A percentile compares a stretch with the other conserved stretches of the same genome.
Conservation (phyloP, 2,888 invertebrate genomes). For the Calliphora vomitoria region DNA sequence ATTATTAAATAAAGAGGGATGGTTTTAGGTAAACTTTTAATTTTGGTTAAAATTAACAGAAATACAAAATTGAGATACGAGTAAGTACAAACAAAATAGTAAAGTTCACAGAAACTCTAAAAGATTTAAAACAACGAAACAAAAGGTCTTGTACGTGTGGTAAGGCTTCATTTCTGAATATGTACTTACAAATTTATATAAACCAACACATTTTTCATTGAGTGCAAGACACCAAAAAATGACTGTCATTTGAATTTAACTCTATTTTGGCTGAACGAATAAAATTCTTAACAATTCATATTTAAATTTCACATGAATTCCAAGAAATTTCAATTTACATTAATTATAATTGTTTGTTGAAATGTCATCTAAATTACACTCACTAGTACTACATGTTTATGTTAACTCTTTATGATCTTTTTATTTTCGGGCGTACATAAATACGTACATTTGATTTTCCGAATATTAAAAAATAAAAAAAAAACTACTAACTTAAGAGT, state of each 20-base stretch:
- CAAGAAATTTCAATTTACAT: conserved; percentile 53
- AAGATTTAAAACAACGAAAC: not conserved
- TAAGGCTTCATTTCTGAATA: conserved; percentile 3
- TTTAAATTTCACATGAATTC: conserved; percentile 47
- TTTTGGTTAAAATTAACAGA: not conserved
- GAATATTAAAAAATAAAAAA: conserved; percentile 20
- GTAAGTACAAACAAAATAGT: not conserved
- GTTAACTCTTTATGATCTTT: conserved; percentile 34
- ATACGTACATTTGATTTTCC: conserved; percentile 47
- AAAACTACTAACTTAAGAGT: conserved; percentile 21
- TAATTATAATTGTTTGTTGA: conserved; percentile 49
- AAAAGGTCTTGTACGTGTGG: conserved; percentile 15
- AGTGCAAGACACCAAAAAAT: not conserved
- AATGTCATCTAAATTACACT: conserved; percentile 60
- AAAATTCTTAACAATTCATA: conserved; percentile 14
- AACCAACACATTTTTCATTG: conserved; percentile 27
- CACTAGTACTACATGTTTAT: not conserved
- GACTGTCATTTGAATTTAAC: not conserved
- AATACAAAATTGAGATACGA: not conserved
- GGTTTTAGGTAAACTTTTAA: conserved; percentile 7
- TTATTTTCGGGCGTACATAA: conserved; percentile 59
- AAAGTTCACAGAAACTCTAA: not conserved
- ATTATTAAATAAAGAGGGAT: conserved; percentile 22
- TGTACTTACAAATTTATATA: not conserved
- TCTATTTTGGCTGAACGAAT: not conserved